phyloP scores from a whole-genome alignment of 2,113 vertebrate species.

The Callionymus lyra region DNA sequence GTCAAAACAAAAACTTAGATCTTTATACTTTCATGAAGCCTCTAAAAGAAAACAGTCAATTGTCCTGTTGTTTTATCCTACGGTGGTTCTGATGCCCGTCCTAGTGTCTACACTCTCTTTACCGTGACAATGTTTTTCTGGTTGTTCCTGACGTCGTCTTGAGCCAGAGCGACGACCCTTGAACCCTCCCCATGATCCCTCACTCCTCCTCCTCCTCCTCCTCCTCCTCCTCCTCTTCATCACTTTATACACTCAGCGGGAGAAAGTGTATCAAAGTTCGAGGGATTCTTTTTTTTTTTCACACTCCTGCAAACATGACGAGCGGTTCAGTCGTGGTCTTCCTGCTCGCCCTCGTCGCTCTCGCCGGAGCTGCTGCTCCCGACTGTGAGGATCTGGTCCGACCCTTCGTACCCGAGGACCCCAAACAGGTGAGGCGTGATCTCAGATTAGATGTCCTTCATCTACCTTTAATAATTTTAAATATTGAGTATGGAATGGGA shows the following conservation, averaged over 20 bases:
- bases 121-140: too few species aligned
- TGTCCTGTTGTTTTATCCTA: too few species aligned
- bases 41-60: too few species aligned
- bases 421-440: constrained; percentile 27
- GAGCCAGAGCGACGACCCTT: not conserved
- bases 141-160: too few species aligned
- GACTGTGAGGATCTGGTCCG: constrained; percentile 50
- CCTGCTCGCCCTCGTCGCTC: constrained; percentile 26
- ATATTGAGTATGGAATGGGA: too few species aligned
- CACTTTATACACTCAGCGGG: constrained; percentile 1
- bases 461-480: too few species aligned
- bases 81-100: too few species aligned
- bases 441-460: not conserved
- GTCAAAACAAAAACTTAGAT: too few species aligned
- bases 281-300: constrained; percentile 25
- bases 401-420: constrained; percentile 43
- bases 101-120: too few species aligned
- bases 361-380: constrained; percentile 35
- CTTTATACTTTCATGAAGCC: too few species aligned
- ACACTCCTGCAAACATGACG: constrained; percentile 37
- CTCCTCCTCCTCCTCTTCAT: not conserved
- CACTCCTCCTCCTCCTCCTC: constrained; percentile 4
- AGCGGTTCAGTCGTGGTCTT: constrained; percentile 8
- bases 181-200: not conserved
- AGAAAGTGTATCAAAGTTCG: constrained; percentile 28